Percentiles rank a stretch among this genome's conserved stretches.
Conservation (phyloP, 2,888 invertebrate species). For the Cylloceria caligata region DNA sequence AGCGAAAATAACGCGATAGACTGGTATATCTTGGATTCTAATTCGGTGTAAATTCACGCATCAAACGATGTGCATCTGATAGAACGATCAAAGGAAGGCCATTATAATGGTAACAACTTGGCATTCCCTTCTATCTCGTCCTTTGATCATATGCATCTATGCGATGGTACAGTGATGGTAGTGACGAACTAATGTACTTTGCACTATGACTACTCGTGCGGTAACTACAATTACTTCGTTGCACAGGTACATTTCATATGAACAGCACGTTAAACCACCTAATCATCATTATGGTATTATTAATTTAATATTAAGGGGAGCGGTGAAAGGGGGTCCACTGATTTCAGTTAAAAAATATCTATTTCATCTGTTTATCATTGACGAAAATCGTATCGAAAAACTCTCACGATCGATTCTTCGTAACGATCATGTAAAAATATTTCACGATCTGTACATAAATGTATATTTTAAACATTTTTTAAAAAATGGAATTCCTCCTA, state of each 20-base stretch:
- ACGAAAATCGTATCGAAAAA: no score
- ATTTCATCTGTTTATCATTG: no score
- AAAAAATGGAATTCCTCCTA: no score
- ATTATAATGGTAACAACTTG: constrained; percentile 37
- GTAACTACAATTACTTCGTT: constrained; percentile 44
- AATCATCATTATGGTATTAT: no score
- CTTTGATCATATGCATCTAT: constrained; percentile 58
- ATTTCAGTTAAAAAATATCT: no score
- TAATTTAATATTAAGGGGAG: no score
- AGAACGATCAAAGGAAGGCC: constrained; percentile 70
- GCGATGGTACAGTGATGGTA: constrained; percentile 31
- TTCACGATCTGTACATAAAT: no score
- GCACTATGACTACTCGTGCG: constrained; percentile 16
- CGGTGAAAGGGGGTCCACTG: no score
- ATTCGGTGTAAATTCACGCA: constrained; percentile 66
- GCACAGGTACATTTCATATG: not conserved
- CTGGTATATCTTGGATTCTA: constrained; percentile 18
- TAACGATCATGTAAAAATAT: no score
- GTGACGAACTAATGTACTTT: constrained; percentile 38
- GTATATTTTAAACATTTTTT: not conserved
- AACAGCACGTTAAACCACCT: no score
- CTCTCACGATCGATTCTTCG: not conserved
- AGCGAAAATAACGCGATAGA: constrained; percentile 19
- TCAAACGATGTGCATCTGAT: constrained; percentile 63
- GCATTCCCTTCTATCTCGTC: constrained; percentile 10